A percentile compares a stretch with the other conserved stretches of the same genome.
Conservation (phyloP, 2,797 vertebrate species). For the Pangasius larnaudii region DNA sequence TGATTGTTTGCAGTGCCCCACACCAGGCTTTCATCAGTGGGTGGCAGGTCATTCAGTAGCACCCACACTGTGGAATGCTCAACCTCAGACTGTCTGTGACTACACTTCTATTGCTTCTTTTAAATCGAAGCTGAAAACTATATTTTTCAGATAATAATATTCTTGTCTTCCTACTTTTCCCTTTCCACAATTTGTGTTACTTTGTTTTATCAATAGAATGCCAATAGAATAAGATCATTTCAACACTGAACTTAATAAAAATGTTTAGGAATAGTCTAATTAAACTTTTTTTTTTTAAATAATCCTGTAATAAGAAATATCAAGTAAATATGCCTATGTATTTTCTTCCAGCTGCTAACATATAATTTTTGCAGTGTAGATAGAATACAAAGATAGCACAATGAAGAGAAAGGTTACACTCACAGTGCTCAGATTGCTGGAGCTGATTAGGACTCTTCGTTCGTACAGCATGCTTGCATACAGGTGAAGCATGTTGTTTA, state of each 20-base stretch:
- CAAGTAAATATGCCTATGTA: not conserved
- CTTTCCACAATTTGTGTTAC: not conserved
- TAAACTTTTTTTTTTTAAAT: not conserved
- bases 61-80: not conserved
- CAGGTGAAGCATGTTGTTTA: conserved; percentile 98
- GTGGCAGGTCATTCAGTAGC: not conserved
- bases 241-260: not conserved
- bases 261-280: not conserved
- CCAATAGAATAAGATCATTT: not conserved
- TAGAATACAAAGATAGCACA: not conserved
- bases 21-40: not conserved
- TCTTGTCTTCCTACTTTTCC: not conserved
- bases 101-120: not conserved
- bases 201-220: not conserved
- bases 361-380: not conserved
- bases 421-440: conserved; percentile 97
- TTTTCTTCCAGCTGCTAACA: not conserved
- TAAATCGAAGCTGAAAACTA: not conserved
- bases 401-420: conserved; percentile 68
- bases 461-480: conserved; percentile 98
- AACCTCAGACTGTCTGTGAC: not conserved
- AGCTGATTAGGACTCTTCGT: conserved; percentile 93
- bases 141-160: not conserved
- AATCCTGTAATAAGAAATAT: not conserved
- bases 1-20: not conserved